phyloP scores from a whole-genome alignment of 2,797 vertebrate species.

The Pampus argenteus region DNA sequence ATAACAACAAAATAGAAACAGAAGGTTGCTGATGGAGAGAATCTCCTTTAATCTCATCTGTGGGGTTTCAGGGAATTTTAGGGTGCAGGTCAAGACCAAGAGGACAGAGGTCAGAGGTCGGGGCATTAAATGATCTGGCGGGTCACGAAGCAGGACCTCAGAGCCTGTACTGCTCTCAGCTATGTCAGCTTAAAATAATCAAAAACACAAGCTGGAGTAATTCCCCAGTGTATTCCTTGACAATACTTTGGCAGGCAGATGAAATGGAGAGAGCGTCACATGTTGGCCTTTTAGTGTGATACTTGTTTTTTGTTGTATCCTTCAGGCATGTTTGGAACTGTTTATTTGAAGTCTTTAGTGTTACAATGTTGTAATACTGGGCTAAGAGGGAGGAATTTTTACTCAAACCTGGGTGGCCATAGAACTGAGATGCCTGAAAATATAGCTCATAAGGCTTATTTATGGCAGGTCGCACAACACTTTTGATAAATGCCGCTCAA shows the following conservation, averaged over 20 bases:
- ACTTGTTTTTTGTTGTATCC: conserved; percentile 16
- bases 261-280: background rate
- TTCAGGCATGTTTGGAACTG: background rate
- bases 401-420: conserved; percentile 22
- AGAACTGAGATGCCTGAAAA: conserved; percentile 12
- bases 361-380: conserved; percentile 10
- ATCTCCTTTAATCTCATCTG: conserved; percentile 54
- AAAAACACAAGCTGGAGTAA: conserved; percentile 54
- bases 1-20: conserved; percentile 58
- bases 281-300: conserved; percentile 13
- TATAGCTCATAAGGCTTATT: too few relatives aligned
- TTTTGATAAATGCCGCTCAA: too few relatives aligned
- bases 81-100: conserved; percentile 34
- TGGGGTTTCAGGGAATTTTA: conserved; percentile 31
- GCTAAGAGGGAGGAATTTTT: conserved; percentile 22
- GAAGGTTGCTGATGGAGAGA: conserved; percentile 51
- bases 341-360: conserved; percentile 21
- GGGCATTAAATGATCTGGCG: conserved; percentile 29
- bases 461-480: too few relatives aligned
- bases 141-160: conserved; percentile 31
- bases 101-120: conserved; percentile 46
- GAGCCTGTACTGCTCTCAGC: conserved; percentile 24
- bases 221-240: conserved; percentile 25
- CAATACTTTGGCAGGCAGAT: conserved; percentile 11
- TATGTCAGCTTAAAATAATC: conserved; percentile 49